A percentile compares a stretch with the other conserved stretches of the same genome.
Conservation (phyloP, 1,140 invertebrate species). For the Antheraea mylitta region DNA sequence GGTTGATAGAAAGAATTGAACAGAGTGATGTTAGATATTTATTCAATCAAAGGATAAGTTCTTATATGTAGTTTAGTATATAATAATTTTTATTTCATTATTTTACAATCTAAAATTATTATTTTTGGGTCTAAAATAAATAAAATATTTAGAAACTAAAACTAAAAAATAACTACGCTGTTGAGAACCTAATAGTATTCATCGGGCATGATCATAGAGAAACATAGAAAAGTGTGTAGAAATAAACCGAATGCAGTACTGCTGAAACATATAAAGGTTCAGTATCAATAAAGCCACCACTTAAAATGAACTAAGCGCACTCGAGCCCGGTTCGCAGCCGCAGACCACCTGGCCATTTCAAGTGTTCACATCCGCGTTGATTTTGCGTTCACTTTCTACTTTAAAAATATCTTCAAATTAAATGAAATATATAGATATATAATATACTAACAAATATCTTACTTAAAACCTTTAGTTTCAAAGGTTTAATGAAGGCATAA, state of each 20-base stretch:
- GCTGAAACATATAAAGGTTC: constrained; percentile 1
- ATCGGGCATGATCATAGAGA: background rate
- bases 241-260: background rate
- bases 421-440: background rate
- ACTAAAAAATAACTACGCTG: background rate
- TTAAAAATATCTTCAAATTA: background rate
- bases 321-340: constrained; percentile 4
- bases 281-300: constrained; percentile 7
- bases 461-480: too few species aligned
- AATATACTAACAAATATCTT: too few species aligned
- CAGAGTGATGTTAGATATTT: too few species aligned
- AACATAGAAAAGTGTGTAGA: background rate
- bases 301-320: constrained; percentile 7
- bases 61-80: too few species aligned
- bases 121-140: too few species aligned
- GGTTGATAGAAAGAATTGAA: too few species aligned
- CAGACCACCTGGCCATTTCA: constrained; percentile 21
- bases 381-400: constrained; percentile 28
- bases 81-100: too few species aligned
- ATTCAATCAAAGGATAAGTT: too few species aligned
- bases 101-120: too few species aligned
- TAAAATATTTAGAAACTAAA: too few species aligned
- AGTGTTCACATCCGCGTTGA: constrained; percentile 27
- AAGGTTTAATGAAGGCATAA: too few species aligned
- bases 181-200: background rate